Evolutionary conservation across 2,797 vertebrate genomes (phyloP).

Genomic region (Amblyopsis hoosieri): DNA sequence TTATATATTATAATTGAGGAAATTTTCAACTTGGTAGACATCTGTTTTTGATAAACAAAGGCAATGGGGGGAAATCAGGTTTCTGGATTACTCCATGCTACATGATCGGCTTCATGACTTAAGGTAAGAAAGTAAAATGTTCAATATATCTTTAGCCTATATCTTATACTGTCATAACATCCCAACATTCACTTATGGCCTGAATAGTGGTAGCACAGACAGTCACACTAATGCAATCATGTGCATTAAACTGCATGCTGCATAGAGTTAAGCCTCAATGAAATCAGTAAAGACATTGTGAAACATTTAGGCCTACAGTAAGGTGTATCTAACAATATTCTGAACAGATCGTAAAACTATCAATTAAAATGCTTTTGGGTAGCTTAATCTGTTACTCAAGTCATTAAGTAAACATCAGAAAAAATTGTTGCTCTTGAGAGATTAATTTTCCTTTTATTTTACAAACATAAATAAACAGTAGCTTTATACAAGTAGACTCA

Average conservation of each 20-base stretch:
- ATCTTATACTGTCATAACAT: no score
- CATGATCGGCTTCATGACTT: no score
- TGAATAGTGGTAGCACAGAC: no score
- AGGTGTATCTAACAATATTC: slow-evolving; percentile 12
- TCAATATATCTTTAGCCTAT: no score
- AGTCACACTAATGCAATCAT: no score
- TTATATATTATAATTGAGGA: no score
- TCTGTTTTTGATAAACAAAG: no score
- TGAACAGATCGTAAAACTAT: slow-evolving; percentile 26
- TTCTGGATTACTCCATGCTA: no score
- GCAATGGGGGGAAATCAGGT: no score
- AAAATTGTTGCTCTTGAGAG: slow-evolving; percentile 8
- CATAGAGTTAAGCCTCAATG: slow-evolving; percentile 16
- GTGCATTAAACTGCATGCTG: slow-evolving; percentile 17
- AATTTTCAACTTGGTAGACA: no score
- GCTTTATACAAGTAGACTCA: slow-evolving; percentile 27
- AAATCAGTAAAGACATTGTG: slow-evolving; percentile 26
- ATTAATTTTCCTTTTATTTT: slow-evolving; percentile 38
- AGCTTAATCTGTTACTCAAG: slow-evolving; percentile 25
- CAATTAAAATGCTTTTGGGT: slow-evolving; percentile 20
- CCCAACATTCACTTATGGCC: no score
- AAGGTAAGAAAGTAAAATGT: no score
- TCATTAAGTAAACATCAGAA: slow-evolving; percentile 37
- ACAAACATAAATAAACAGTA: slow-evolving; percentile 21
- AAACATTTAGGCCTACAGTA: slow-evolving; percentile 23